These are phyloP conservation scores for Musca vetustissima DNA, from an alignment of 1,140 invertebrate species.

Conservation along the genomic window DNA sequence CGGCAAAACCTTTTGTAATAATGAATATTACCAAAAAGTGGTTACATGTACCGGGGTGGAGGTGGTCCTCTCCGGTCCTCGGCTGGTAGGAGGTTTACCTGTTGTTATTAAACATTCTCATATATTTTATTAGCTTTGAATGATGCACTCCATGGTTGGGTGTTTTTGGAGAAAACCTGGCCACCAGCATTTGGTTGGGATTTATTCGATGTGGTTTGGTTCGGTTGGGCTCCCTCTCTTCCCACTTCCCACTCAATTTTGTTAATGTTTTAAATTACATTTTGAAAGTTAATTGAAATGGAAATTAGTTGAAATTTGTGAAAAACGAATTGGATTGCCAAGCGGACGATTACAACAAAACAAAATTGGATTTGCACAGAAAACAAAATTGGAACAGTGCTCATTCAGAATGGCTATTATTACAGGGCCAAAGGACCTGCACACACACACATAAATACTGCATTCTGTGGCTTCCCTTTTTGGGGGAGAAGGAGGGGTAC, in stretches of 20 bases:
- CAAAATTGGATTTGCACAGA: slow-evolving; percentile 26
- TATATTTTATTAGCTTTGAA: slow-evolving; percentile 18
- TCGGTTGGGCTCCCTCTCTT: too few species aligned
- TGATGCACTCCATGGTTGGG: background rate
- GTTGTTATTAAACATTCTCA: slow-evolving; percentile 15
- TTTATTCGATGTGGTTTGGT: too few species aligned
- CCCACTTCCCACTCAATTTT: background rate
- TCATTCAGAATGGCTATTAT: too few species aligned
- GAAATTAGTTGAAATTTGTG: slow-evolving; percentile 56
- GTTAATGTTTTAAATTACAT: slow-evolving; percentile 51
- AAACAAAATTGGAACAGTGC: background rate
- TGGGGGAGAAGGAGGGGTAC: background rate
- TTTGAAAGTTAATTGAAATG: slow-evolving; percentile 56
- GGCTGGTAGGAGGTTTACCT: background rate
- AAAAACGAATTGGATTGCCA: slow-evolving; percentile 55
- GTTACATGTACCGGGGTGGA: background rate
- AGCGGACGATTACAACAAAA: slow-evolving; percentile 47
- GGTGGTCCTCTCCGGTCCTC: too few species aligned
- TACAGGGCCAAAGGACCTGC: too few species aligned
- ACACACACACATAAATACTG: too few species aligned
- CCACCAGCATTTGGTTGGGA: too few species aligned
- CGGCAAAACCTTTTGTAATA: slow-evolving; percentile 3
- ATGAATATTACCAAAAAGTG: background rate
- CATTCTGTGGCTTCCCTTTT: background rate
- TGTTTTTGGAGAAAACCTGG: too few species aligned